Percentiles rank a stretch among this genome's conserved stretches.
Evolutionary conservation across 92 coral and sea anemone genomes (phyloP).

Genomic region (Heliopora coerulea): DNA sequence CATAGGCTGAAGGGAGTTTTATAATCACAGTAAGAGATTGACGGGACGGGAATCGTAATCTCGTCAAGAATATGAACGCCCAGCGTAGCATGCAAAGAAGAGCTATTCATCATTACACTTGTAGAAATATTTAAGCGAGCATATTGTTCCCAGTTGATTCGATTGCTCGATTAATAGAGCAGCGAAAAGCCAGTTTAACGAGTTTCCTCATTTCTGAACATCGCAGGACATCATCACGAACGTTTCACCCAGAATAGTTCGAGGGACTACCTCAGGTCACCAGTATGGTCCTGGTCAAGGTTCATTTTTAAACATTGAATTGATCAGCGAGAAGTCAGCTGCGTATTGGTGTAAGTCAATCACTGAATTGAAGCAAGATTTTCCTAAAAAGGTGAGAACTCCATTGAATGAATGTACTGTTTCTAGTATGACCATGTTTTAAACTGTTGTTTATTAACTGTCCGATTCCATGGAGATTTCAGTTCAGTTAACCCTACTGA

Average conservation of each 20-base stretch:
- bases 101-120: no score
- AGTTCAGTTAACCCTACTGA: no score
- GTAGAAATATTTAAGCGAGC: no score
- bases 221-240: conserved; percentile 79
- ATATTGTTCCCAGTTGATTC: no score
- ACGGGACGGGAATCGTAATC: no score
- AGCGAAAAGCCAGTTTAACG: not conserved
- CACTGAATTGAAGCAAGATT: conserved; percentile 89
- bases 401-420: not conserved
- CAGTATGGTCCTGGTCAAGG: conserved; percentile 97
- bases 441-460: not conserved
- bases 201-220: not conserved
- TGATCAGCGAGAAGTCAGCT: conserved; percentile 96
- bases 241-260: conserved; percentile 96
- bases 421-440: not conserved
- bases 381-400: conserved; percentile 68
- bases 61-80: no score
- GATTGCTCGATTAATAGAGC: no score
- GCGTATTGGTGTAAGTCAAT: conserved; percentile 96
- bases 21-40: no score
- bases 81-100: no score
- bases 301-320: conserved; percentile 89
- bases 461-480: no score
- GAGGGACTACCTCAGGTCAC: conserved; percentile 94
- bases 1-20: no score